Evolutionary conservation across 2,113 vertebrate genomes (phyloP), one percentile per base, ranked within the genome.

Genomic region (Colaptes auratus): DNA sequence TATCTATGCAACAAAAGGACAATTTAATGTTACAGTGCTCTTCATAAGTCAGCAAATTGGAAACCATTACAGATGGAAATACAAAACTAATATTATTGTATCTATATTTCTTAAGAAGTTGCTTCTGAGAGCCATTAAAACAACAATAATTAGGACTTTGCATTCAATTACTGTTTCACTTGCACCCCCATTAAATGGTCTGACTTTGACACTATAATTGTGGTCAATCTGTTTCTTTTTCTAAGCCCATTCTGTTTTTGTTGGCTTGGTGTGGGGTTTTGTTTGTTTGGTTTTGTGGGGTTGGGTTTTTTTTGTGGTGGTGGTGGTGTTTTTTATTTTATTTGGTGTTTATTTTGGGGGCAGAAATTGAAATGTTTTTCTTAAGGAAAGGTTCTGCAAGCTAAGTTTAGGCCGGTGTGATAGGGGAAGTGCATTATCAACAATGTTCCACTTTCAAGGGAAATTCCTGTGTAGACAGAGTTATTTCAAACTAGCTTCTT

Each of bases 401-500:
- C 60, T n/a, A n/a, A 46, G 23, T 67, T 73, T 64, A 60, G 36
- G 36, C 9, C 53, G 7, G 12, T 81, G 4, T 0, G 0, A 8
- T n/a, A 63, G 24, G 8, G 17, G 3, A 81, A 56, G 33, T 61
- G 13, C 5, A 1, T 11, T 88, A 4, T 30, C 18, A 59, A 25
- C 53, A 84, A 21, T 88, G 12, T 39, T 86, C 80, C 27, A 30
- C 28, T 46, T 88, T 73, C 66, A 60, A 70, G 20, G 31, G 56
- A 33, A 69, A 24, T 23, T 77, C 73, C 18, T 6, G 3, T 44
- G 9, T 66, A 74, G 31, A 35, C 30, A 63, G 42, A 67, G 30
- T 89, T 52, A 10, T 64, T 90, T 75, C 42, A 42, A 11, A 17
- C 67, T 44, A 67, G 7, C 74, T 82, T 84, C 14, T 72, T 84